Base-by-base conservation (phyloP, 2,888 invertebrate genomes). In the Cyrtodaria siliqua region DNA sequence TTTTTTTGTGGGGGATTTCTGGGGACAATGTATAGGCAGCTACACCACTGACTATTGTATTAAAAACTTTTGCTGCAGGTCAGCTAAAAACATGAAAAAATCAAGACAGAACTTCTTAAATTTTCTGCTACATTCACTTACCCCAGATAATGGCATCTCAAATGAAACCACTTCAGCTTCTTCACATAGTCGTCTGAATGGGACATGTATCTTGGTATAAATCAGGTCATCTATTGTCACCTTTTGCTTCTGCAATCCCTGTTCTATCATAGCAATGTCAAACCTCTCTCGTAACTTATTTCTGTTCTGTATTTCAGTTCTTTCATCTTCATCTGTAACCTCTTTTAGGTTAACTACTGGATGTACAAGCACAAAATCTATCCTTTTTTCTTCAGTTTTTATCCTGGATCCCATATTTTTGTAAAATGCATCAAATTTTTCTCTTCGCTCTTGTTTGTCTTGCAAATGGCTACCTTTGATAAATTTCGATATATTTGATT, bases 131-230 rank as follows among this genome's bases (percentile, higher is more conserved):
- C 4, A 20, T 18, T 18, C 47, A 47, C 85, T 85, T 84, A 93
- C 93, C 82, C 88, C 91, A 79, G 86, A 83, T 18, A 93, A 67
- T 14, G 92, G 91, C 92, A 93, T 91, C 79, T 93, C 89, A 44
- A 93, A 70, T 40, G 90, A 88, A 16, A 91, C 86, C 33, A 71
- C 79, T 61, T 93, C 92, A 2, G 93, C 93, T 73, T 93, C 91
- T 6, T 79, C 68, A 78, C 91, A 91, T 24, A 93, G 77, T 44
- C 92, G 82, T 47, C 86, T 83, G 75, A 93, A 92, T 0, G 93
- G 91, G 62, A 89, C 86, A 69, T 90, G 89, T 2, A 93, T 76
- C 47, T 90, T 88, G 27, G 84, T 86, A 60, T 83, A 90, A 12
- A 85, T 78, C 26, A 78, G 33, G 6, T 84, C 70, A 18, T 83